phyloP scores from a whole-genome alignment of 92 coral and sea anemone species.

The Metridium senile region DNA sequence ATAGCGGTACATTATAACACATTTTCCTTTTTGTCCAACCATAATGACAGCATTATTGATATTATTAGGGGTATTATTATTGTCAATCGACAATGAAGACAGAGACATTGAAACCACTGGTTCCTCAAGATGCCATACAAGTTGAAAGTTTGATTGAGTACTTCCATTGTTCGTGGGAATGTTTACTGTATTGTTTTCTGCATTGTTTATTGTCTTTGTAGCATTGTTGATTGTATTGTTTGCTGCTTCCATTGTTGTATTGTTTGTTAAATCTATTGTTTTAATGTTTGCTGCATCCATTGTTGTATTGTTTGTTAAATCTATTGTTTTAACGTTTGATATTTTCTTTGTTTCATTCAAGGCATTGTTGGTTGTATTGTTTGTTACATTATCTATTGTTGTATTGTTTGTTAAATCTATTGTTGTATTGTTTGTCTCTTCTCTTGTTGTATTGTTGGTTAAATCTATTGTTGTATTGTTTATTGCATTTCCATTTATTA shows the following conservation, averaged over 20 bases:
- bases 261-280: background rate
- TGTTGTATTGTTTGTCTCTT: background rate
- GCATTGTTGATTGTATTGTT: background rate
- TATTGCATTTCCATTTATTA: too few relatives aligned
- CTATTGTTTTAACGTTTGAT: background rate
- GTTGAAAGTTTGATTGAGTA: background rate
- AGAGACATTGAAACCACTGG: constrained; percentile 1
- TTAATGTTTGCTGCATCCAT: background rate
- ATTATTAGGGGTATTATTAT: background rate
- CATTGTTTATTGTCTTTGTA: background rate
- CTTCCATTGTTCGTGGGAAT: background rate
- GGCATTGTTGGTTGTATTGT: background rate
- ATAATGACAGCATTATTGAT: background rate
- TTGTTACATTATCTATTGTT: background rate
- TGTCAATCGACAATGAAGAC: background rate
- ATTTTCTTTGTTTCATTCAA: background rate
- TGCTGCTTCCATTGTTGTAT: background rate
- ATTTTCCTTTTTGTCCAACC: constrained; percentile 18
- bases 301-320: background rate
- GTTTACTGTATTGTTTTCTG: background rate
- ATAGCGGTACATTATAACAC: background rate
- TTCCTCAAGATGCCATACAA: constrained; percentile 22
- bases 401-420: background rate
- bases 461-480: too few relatives aligned
- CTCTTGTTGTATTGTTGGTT: background rate